phyloP scores from a whole-genome alignment of 2,888 invertebrate genomes.

The Trichopoda pennipes region DNA sequence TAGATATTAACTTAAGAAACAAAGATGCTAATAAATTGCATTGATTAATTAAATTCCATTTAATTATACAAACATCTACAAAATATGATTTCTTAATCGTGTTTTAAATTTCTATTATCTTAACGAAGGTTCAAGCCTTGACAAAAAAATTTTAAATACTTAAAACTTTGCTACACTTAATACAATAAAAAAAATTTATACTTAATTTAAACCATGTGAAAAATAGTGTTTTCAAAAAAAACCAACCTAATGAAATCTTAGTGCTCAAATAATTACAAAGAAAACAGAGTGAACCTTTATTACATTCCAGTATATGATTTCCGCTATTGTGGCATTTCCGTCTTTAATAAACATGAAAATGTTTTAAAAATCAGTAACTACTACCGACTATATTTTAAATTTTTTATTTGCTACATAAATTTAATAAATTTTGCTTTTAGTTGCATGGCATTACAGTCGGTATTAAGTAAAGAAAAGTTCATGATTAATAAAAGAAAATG shows the following conservation, averaged over 20 bases:
- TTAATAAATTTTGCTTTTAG: conserved; percentile 9
- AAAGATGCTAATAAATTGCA: too few species aligned
- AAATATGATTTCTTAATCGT: too few species aligned
- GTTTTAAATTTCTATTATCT: too few species aligned
- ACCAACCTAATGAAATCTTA: neutral
- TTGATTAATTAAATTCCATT: too few species aligned
- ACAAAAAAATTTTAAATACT: too few species aligned
- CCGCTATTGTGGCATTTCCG: conserved; percentile 52
- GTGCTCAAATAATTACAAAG: conserved; percentile 2
- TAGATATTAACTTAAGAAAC: too few species aligned
- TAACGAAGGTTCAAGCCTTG: too few species aligned
- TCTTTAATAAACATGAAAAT: neutral
- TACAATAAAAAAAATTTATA: too few species aligned
- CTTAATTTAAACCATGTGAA: too few species aligned
- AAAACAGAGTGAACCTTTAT: neutral
- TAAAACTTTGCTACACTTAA: too few species aligned
- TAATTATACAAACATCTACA: too few species aligned
- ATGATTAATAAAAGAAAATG: conserved; percentile 22
- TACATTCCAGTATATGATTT: conserved; percentile 18
- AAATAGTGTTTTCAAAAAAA: too few species aligned
- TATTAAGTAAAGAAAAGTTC: conserved; percentile 15
- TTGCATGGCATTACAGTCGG: conserved; percentile 8
- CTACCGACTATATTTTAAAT: conserved; percentile 26
- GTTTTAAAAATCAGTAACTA: conserved; percentile 2
- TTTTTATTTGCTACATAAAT: conserved; percentile 53